Evolutionary conservation across 2,113 vertebrate genomes (phyloP), one percentile per base, ranked within the genome.

Genomic region (Syngnathoides biaculeatus): DNA sequence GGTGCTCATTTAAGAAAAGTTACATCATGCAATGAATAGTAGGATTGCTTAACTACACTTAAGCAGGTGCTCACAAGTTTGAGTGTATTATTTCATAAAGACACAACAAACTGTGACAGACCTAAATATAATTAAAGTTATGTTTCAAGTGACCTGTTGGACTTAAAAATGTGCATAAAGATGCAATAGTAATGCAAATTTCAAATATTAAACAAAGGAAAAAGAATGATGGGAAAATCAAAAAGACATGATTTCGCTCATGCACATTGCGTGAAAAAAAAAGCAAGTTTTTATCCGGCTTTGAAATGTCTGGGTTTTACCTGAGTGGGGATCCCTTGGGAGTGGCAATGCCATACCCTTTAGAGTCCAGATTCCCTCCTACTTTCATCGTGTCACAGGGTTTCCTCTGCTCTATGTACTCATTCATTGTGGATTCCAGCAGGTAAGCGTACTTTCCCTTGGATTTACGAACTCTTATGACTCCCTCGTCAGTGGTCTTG

Each of bases 381-480:
- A 99, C 97, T 90, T 99, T 99, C 97, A 99, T 98, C 70, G 97
- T 99, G 86, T 99, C 97, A 5, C 97, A 98, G 48, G 97, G 97
- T 72, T 95, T 97, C 83, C 97, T 86, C 89, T 99, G 97, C 79
- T 99, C 97, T 27, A 99, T 99, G 82, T 99, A 99, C 86, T 99
- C 97, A 0, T 99, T 99, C 97, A 99, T 99, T 0, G 97, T 98
- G 76, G 97, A 98, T 88, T 99, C 97, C 88, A 99, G 86, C 79
- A 99, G 93, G 89, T 98, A 99, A 74, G 97, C 97, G 1, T 99
- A 99, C 91, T 98, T 99, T 85, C 97, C 97, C 84, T 99, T 99
- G 0, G 97, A 98, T 88, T 98, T 98, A 75, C 97, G 92, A 86
- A 99, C 97, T 67, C 96, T 90, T 78, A 96, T 94, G 82, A 98